These are phyloP conservation scores for Lagria hirta DNA, from an alignment of 2,888 invertebrate genomes.

Conservation along the genomic window DNA sequence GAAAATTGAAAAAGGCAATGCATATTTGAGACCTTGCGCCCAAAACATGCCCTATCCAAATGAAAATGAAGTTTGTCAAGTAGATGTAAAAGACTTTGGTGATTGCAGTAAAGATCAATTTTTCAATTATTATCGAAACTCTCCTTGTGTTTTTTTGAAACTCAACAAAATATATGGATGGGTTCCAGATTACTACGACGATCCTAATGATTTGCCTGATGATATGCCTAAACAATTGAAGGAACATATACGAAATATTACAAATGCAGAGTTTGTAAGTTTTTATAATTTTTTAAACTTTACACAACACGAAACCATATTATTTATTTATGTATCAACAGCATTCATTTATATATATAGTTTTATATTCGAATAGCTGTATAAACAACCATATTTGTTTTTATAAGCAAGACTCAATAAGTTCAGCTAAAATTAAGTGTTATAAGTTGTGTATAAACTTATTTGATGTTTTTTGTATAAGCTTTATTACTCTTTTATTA, in stretches of 20 bases:
- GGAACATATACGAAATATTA: constrained; percentile 60
- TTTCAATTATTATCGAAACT: constrained; percentile 88
- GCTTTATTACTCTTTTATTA: too few relatives aligned
- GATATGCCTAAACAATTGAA: constrained; percentile 75
- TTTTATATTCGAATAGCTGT: too few relatives aligned
- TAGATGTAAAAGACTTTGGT: constrained; percentile 78
- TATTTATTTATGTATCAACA: too few relatives aligned
- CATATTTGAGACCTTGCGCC: constrained; percentile 49
- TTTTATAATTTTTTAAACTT: too few relatives aligned
- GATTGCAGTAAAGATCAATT: constrained; percentile 81
- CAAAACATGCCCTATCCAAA: constrained; percentile 47
- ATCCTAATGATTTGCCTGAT: constrained; percentile 66
- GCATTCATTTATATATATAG: too few relatives aligned
- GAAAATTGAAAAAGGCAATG: constrained; percentile 52
- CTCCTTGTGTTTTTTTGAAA: constrained; percentile 93
- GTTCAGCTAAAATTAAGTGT: too few relatives aligned
- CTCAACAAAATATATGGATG: constrained; percentile 94
- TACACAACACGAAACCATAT: too few relatives aligned
- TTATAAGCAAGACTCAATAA: too few relatives aligned
- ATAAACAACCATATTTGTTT: too few relatives aligned
- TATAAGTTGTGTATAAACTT: too few relatives aligned
- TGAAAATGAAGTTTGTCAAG: constrained; percentile 76
- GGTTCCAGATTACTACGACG: constrained; percentile 81
- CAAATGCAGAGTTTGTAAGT: too few relatives aligned
- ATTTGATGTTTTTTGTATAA: too few relatives aligned